phyloP scores from a whole-genome alignment of 2,113 vertebrate genomes.

The Phaethon lepturus region DNA sequence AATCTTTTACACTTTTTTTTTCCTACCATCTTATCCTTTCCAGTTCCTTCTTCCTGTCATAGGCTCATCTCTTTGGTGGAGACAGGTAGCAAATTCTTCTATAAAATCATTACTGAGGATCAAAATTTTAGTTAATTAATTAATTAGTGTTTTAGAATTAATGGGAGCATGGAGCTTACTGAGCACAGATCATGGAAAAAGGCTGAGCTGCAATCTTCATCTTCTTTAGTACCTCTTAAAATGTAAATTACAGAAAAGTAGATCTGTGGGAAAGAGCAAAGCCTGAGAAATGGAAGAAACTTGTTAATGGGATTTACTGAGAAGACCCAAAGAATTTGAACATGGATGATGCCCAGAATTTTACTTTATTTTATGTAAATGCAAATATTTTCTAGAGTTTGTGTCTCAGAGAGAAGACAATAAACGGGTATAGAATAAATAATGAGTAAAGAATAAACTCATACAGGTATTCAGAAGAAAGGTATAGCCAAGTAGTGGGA shows the following conservation, averaged over 20 bases:
- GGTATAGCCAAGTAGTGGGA: neutral
- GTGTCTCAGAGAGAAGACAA: neutral
- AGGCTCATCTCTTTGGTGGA: neutral
- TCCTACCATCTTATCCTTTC: neutral
- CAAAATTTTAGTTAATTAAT: neutral
- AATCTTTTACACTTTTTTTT: neutral
- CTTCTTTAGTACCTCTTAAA: neutral
- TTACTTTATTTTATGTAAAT: neutral
- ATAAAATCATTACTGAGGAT: neutral
- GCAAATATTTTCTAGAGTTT: neutral
- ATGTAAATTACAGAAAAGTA: neutral
- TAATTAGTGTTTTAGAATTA: neutral
- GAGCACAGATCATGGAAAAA: neutral
- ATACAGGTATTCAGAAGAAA: neutral
- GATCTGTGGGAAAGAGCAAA: neutral
- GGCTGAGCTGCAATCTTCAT: neutral
- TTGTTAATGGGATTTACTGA: neutral
- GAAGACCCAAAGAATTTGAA: neutral
- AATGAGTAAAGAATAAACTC: neutral
- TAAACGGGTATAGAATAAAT: neutral
- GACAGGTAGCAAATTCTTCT: neutral
- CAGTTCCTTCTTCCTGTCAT: neutral
- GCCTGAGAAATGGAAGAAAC: neutral
- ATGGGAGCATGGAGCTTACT: neutral
- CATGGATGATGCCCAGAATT: neutral